Percentiles rank a stretch among this genome's conserved stretches.
These are phyloP conservation scores for Chelidonichthys spinosus DNA, from an alignment of 2,797 vertebrate genomes.

Conservation along the genomic window DNA sequence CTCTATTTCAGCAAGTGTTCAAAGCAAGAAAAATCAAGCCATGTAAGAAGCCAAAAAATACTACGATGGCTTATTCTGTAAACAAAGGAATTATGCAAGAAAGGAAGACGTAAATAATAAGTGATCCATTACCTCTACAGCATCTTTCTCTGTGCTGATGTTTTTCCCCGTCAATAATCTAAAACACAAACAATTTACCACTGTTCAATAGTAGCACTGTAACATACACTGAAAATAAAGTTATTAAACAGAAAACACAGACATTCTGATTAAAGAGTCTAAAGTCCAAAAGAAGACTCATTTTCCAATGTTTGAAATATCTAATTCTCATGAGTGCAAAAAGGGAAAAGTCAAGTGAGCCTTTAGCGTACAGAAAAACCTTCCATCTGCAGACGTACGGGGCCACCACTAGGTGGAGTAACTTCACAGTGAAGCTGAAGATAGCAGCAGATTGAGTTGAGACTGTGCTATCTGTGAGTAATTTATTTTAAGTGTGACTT, in stretches of 20 bases:
- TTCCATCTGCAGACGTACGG: not conserved
- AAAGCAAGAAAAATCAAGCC: not conserved
- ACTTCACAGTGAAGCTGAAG: conserved; percentile 10
- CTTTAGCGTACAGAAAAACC: not conserved
- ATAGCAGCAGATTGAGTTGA: not conserved
- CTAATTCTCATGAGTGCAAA: not conserved
- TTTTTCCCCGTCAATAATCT: conserved; percentile 94
- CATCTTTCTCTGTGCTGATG: conserved; percentile 95
- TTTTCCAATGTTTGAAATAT: not conserved
- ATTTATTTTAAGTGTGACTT: not conserved
- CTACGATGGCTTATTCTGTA: not conserved
- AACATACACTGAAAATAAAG: not conserved
- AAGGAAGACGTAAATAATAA: not conserved
- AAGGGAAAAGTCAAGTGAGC: not conserved
- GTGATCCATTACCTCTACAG: conserved; percentile 86
- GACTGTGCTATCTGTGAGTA: not conserved
- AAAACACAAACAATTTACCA: conserved; percentile 37
- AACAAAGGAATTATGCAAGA: not conserved
- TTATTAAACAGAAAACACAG: not conserved
- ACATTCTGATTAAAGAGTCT: not conserved
- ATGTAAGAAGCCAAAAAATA: no score
- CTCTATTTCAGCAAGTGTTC: not conserved
- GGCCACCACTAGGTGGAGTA: conserved; percentile 55
- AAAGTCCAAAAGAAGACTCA: not conserved
- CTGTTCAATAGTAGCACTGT: not conserved